These are phyloP conservation scores for Drosophila parvula DNA, from an alignment of 1,140 invertebrate species.

Conservation along the genomic window DNA sequence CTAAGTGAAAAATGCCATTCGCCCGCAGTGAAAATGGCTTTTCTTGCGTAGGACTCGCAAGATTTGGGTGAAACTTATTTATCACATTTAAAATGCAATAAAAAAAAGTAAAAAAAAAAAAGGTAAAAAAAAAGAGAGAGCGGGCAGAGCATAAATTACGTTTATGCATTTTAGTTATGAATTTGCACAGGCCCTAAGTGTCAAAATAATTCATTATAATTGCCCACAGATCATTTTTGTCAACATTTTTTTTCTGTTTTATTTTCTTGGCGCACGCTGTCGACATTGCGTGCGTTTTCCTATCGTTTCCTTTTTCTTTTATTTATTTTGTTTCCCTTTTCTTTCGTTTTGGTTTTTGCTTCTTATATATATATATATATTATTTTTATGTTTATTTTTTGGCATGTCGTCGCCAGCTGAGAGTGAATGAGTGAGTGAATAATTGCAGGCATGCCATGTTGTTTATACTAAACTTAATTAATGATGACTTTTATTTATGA, in stretches of 20 bases:
- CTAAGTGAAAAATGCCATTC: conserved; percentile 75
- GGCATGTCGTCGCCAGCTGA: conserved; percentile 49
- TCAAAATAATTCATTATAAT: conserved; percentile 83
- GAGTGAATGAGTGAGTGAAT: conserved; percentile 72
- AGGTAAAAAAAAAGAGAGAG: conserved; percentile 22
- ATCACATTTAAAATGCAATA: conserved; percentile 83
- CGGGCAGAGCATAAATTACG: conserved; percentile 70
- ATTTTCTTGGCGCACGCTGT: conserved; percentile 30
- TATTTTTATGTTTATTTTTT: conserved; percentile 28
- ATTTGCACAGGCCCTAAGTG: conserved; percentile 74
- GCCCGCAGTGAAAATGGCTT: conserved; percentile 24
- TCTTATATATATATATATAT: conserved; percentile 33
- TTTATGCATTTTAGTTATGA: conserved; percentile 79
- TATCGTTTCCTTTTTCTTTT: conserved; percentile 44
- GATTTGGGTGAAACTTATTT: conserved; percentile 67
- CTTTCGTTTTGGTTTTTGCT: conserved; percentile 15
- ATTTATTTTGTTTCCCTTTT: conserved; percentile 14
- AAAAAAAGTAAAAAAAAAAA: conserved; percentile 41
- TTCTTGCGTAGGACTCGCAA: conserved; percentile 49
- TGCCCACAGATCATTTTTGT: conserved; percentile 83
- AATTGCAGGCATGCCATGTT: conserved; percentile 78
- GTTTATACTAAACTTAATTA: conserved; percentile 82
- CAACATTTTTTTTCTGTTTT: conserved; percentile 51
- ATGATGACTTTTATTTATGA: conserved; percentile 83
- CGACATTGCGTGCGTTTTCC: conserved; percentile 65